Percentiles rank a stretch among this genome's conserved stretches.
Evolutionary conservation across 2,797 vertebrate species (phyloP).

Genomic region (Falco biarmicus): DNA sequence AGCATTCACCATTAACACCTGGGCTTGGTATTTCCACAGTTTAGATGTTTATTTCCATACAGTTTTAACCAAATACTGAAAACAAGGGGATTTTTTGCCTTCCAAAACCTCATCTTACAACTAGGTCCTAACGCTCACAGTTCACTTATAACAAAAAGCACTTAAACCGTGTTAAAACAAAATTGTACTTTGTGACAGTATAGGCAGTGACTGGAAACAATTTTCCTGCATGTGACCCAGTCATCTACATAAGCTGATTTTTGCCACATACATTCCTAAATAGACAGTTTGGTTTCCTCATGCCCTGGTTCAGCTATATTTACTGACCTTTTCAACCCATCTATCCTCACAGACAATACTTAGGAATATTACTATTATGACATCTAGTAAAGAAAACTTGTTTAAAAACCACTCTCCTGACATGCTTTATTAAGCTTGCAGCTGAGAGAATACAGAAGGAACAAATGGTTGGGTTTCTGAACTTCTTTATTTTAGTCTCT

Average conservation of each 20-base stretch:
- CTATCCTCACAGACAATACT: not conserved
- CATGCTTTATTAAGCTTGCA: not conserved
- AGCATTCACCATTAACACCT: not conserved
- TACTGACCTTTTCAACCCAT: not conserved
- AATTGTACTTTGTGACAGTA: not conserved
- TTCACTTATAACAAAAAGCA: not conserved
- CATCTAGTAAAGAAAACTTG: not conserved
- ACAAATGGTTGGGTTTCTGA: not conserved
- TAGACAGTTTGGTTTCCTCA: not conserved
- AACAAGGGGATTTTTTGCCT: not conserved
- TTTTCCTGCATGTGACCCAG: not conserved
- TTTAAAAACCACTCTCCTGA: not conserved
- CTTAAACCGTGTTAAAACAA: not conserved
- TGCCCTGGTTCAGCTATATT: not conserved
- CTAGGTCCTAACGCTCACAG: not conserved
- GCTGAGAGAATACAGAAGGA: not conserved
- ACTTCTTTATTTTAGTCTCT: not conserved
- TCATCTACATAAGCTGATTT: not conserved
- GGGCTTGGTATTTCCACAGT: not conserved
- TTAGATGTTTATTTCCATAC: not conserved
- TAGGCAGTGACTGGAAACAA: not conserved
- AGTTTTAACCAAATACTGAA: not conserved
- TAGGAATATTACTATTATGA: not conserved
- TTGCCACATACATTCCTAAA: not conserved
- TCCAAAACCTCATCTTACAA: not conserved